Evolutionary conservation across 1,140 invertebrate species (phyloP).

Genomic region (Drosophila malerkotliana): DNA sequence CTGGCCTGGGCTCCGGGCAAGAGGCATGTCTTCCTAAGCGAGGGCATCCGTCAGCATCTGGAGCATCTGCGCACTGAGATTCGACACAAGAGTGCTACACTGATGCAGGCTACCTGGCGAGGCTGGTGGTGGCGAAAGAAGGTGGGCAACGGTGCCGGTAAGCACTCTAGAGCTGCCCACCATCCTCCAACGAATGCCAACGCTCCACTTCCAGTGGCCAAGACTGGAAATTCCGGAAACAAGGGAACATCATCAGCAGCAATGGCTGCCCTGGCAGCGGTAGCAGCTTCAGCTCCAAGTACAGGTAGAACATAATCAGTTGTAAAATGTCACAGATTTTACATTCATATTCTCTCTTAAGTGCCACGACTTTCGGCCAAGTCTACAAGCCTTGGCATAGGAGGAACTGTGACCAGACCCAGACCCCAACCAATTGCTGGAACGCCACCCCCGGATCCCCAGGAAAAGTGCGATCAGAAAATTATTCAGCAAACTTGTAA

Average conservation of each 20-base stretch:
- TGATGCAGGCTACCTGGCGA: constrained; percentile 92
- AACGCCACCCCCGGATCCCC: constrained; percentile 89
- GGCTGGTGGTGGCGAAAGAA: constrained; percentile 90
- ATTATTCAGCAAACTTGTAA: constrained; percentile 95
- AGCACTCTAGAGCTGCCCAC: constrained; percentile 36
- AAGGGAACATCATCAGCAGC: constrained; percentile 59
- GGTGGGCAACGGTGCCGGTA: constrained; percentile 86
- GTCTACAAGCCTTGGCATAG: constrained; percentile 61
- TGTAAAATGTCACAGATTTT: background rate
- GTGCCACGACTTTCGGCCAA: constrained; percentile 77
- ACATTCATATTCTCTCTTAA: constrained; percentile 3
- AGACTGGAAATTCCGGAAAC: constrained; percentile 26
- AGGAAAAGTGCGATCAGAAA: constrained; percentile 92
- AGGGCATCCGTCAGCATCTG: constrained; percentile 94
- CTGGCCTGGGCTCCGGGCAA: constrained; percentile 92
- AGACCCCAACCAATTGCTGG: constrained; percentile 95
- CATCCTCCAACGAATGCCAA: constrained; percentile 17
- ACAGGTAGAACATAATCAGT: constrained; percentile 23
- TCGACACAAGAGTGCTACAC: constrained; percentile 90
- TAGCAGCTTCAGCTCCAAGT: constrained; percentile 58
- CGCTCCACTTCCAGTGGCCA: constrained; percentile 37
- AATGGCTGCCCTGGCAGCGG: constrained; percentile 49
- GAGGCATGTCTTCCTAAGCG: constrained; percentile 96
- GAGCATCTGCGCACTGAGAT: constrained; percentile 92
- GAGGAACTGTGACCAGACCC: constrained; percentile 86